Base-by-base conservation (phyloP, 2,113 vertebrate genomes). In the Puntigrus tetrazona region DNA sequence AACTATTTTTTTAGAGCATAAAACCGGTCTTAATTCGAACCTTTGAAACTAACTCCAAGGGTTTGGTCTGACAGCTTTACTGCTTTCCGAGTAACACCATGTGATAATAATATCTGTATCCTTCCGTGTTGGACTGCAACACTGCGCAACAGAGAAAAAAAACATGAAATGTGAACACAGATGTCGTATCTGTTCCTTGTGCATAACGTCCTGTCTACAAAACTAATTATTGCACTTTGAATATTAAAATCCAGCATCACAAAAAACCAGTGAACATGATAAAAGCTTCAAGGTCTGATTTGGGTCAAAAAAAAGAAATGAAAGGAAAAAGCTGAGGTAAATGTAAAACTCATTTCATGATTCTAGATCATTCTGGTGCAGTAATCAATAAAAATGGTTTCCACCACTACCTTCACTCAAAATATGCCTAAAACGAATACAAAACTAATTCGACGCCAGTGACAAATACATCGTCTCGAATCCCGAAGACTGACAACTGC, bases 191-290 rank as follows among this genome's bases (percentile, higher is more conserved):
- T 20, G 27, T 29, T 76, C 45, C 34, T 67, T 22, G 50, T 55
- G 75, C 55, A 82, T 22, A 78, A 36, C 36, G 59, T 72, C 25
- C 31, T 6, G 31, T 4, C 34, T 78, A 87, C 50, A 85, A 78
- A 87, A 82, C 45, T 20, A 78, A 82, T 61, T 69, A 69, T 70
- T 78, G 55, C 79, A 84, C 75, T 70, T 65, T 45, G 34, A 73
- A 78, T 67, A 79, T 82, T 78, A 87, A 85, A 85, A 87, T 57
- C 41, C 73, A 82, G 79, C 75, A 69, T 22, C 45, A 70, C 6
- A 76, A 70, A 50, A 55, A 80, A 83, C 47, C 52, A 69, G 36
- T 57, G 59, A 70, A 70, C 25, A 18, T 57, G 74, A 84, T 88
- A 88, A 88, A 88, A 86, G 59, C 38, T 6, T 25, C 36, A 81